Percentiles rank a stretch among this genome's conserved stretches.
These are phyloP conservation scores for Heliocidaris tuberculata DNA, from an alignment of 35 echinoderm and acorn worm genomes.

Conservation along the genomic window DNA sequence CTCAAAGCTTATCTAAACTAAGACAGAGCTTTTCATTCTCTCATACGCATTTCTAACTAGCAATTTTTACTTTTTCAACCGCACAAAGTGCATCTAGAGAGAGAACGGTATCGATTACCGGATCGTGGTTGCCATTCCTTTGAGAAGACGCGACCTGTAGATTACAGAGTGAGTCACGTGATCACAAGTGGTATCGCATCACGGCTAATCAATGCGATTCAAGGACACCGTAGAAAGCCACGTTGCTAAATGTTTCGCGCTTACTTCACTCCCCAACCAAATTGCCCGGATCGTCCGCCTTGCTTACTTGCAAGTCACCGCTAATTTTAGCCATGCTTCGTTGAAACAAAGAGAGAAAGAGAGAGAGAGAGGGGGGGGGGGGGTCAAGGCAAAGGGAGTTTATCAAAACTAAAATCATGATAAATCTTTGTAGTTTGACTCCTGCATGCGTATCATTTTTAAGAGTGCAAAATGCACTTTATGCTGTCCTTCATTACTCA, in stretches of 20 bases:
- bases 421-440: too few species aligned
- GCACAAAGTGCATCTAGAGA: neutral
- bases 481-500: too few species aligned
- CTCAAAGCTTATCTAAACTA: neutral
- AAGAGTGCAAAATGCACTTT: too few species aligned
- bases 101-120: neutral
- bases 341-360: neutral
- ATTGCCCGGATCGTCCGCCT: neutral
- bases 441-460: too few species aligned
- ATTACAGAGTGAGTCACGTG: slow-evolving; percentile 1
- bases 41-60: neutral
- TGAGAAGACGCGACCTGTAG: neutral
- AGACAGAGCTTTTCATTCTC: neutral
- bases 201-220: neutral
- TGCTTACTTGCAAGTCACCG: slow-evolving; percentile 8
- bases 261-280: neutral
- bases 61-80: neutral
- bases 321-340: neutral
- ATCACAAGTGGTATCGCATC: neutral
- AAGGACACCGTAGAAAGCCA: neutral
- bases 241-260: neutral
- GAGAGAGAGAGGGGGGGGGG: neutral
- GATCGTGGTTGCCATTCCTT: neutral
- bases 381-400: too few species aligned
- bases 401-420: too few species aligned